Conservation (phyloP, 2,113 vertebrate genomes). For the Candoia aspera region DNA sequence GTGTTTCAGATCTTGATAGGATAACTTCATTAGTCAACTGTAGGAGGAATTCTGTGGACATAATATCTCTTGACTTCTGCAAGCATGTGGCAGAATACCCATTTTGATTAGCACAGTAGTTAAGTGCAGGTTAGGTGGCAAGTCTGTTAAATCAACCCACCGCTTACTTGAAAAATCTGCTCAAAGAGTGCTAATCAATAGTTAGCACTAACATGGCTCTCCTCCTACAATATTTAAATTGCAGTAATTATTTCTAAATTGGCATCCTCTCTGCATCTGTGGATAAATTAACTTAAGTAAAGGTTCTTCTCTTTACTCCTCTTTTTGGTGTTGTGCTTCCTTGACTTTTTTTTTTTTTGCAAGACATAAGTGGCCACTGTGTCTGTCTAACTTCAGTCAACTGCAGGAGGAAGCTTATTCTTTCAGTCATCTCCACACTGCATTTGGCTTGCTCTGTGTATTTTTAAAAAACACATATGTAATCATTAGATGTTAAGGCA, state of each 20-base stretch:
- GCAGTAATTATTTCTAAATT: not conserved
- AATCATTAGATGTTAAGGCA: not conserved
- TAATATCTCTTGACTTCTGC: not conserved
- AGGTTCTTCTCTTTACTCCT: not conserved
- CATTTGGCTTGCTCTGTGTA: not conserved
- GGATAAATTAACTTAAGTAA: not conserved
- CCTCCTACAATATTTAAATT: not conserved
- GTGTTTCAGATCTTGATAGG: not conserved
- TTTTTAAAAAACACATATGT: not conserved
- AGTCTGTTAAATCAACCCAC: not conserved
- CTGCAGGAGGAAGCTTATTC: not conserved
- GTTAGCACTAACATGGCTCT: not conserved
- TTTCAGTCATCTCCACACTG: not conserved
- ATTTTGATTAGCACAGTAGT: not conserved
- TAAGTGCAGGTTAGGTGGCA: not conserved
- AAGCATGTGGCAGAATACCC: not conserved
- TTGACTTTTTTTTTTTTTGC: not conserved
- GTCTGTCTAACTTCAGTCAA: not conserved
- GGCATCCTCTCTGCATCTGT: not conserved
- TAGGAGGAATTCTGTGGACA: not conserved
- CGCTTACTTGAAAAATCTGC: not conserved
- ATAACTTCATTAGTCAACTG: not conserved
- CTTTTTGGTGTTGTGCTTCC: not conserved
- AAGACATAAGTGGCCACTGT: not conserved
- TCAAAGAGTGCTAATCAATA: not conserved